Evolutionary conservation across 1,140 invertebrate species (phyloP).

Genomic region (Neodiprion virginianus): DNA sequence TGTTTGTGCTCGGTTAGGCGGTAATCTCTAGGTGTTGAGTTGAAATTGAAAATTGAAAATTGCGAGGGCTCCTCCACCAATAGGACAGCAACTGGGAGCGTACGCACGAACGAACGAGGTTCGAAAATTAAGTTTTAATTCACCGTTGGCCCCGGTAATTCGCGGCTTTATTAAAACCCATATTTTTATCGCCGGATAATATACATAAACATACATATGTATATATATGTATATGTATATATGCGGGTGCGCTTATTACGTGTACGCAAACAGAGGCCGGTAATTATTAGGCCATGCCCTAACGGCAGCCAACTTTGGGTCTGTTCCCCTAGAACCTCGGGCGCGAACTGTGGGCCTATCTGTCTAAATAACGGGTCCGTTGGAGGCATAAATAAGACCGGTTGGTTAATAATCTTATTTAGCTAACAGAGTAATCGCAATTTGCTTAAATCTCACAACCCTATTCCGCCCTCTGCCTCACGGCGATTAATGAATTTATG

Average conservation of each 20-base stretch:
- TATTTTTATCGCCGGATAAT: neutral
- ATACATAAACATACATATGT: neutral
- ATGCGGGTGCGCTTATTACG: neutral
- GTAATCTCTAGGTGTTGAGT: neutral
- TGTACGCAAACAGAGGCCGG: neutral
- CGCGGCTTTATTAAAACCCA: slow-evolving; percentile 12
- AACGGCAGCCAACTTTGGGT: neutral
- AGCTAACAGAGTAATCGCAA: slow-evolving; percentile 52
- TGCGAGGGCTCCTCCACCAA: neutral
- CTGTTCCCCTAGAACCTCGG: neutral
- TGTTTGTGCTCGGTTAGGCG: neutral
- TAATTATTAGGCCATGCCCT: slow-evolving; percentile 2
- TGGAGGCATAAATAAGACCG: slow-evolving; percentile 50
- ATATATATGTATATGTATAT: slow-evolving; percentile 4
- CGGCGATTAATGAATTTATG: slow-evolving; percentile 56
- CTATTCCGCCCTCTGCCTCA: slow-evolving; percentile 30
- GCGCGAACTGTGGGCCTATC: slow-evolving; percentile 11
- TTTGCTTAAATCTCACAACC: slow-evolving; percentile 51
- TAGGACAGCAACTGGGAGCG: neutral
- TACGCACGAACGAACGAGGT: neutral
- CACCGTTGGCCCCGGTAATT: slow-evolving; percentile 2
- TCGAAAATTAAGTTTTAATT: slow-evolving; percentile 10
- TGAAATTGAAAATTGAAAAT: slow-evolving; percentile 13
- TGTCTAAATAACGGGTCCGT: slow-evolving; percentile 31
- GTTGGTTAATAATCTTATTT: slow-evolving; percentile 55